Conservation (phyloP, 2,888 invertebrate genomes). For the Cosmia trapezina region DNA sequence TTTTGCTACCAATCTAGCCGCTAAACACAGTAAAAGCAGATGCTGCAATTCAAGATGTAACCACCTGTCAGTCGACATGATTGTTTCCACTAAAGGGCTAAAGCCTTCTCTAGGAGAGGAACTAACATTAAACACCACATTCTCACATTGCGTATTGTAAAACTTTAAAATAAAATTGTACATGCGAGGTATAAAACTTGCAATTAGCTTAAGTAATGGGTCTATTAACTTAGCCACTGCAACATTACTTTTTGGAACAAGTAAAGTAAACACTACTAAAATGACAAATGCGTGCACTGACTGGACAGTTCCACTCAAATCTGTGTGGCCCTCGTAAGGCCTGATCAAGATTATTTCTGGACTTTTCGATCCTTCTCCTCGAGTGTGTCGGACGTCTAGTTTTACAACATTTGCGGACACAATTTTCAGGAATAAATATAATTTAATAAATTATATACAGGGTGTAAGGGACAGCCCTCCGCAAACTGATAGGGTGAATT, state of each 20-base stretch:
- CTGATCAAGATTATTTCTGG: not conserved
- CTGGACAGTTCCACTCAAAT: not conserved
- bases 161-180: not conserved
- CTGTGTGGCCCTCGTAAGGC: not conserved
- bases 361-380: not conserved
- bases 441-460: not conserved
- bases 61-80: not conserved
- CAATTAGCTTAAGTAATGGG: not conserved
- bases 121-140: not conserved
- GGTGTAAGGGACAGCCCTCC: too few species aligned
- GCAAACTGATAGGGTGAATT: too few species aligned
- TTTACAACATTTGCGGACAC: not conserved
- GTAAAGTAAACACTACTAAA: not conserved
- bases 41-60: not conserved
- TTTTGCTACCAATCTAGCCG: not conserved
- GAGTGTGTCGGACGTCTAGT: not conserved
- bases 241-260: not conserved
- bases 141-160: not conserved
- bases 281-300: not conserved
- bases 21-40: not conserved
- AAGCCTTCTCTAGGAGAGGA: not conserved
- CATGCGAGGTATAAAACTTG: not conserved
- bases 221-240: not conserved
- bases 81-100: not conserved
- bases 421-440: not conserved